Percentiles rank a stretch among this genome's conserved stretches.
These are phyloP conservation scores for Pogonognathellus flavescens DNA, from an alignment of 1,140 invertebrate species.

Conservation along the genomic window DNA sequence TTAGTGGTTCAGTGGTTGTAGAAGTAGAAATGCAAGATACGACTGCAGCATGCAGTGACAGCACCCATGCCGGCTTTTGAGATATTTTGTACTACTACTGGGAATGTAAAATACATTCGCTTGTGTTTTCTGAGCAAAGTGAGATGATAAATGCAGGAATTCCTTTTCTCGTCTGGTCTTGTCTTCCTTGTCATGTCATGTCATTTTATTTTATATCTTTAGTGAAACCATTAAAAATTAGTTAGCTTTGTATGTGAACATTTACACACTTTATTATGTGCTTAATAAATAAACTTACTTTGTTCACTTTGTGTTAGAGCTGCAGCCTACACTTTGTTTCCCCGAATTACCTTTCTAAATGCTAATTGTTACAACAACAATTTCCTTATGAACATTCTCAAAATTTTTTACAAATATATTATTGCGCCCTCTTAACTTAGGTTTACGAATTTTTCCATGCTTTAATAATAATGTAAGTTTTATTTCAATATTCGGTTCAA, in stretches of 20 bases:
- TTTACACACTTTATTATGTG: background rate
- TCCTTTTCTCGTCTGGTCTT: constrained; percentile 33
- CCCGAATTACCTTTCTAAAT: too few relatives aligned
- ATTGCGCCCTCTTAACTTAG: too few relatives aligned
- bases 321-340: background rate
- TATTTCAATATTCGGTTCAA: too few relatives aligned
- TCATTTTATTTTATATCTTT: constrained; percentile 38
- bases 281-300: background rate
- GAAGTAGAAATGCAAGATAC: too few relatives aligned
- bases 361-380: too few relatives aligned
- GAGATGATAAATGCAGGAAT: constrained; percentile 30
- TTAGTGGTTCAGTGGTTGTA: too few relatives aligned
- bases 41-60: too few relatives aligned
- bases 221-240: constrained; percentile 31
- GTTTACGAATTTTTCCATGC: too few relatives aligned
- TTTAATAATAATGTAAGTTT: too few relatives aligned
- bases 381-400: too few relatives aligned
- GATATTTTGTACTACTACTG: background rate
- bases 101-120: constrained; percentile 11
- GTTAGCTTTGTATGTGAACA: background rate
- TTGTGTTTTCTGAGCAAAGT: constrained; percentile 14
- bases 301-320: background rate
- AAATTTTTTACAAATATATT: too few relatives aligned
- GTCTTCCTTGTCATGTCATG: constrained; percentile 39
- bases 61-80: too few relatives aligned